Evolutionary conservation across 1,140 invertebrate genomes (phyloP), one percentile per base, ranked within the genome.

Genomic region (Scaptodrosophila lebanonensis): DNA sequence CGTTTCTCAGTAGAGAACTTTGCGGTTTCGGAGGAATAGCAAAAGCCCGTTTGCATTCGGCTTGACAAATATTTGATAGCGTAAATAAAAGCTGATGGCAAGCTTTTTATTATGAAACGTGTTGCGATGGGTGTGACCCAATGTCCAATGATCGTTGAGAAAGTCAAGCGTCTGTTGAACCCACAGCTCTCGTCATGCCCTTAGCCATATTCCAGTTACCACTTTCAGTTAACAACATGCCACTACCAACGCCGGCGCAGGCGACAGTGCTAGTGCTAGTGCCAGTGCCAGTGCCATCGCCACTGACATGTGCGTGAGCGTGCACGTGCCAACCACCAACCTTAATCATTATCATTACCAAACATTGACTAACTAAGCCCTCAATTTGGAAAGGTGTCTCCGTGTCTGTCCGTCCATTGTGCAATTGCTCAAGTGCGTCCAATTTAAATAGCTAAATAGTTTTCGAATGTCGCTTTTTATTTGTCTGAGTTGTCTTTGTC

Each of bases 291-390:
- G 22, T 25, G 3, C 22, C 22, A 25, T 25, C 8, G 22, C 22
- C 22, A 25, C 22, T 58, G 32, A n/a, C n/a, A n/a, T n/a, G n/a
- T n/a, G n/a, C n/a, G n/a, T n/a, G n/a, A n/a, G n/a, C n/a, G n/a
- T n/a, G n/a, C n/a, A n/a, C n/a, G n/a, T n/a, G n/a, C n/a, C n/a
- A n/a, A n/a, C n/a, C n/a, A n/a, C 54, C 54, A 60, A 68, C 58
- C 54, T 68, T 72, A 77, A 79, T 77, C 68, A 79, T 79, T 72
- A 77, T 79, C 73, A 77, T 77, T 77, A 72, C 72, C 72, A 68
- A 73, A 77, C 64, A 77, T 77, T 77, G 65, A 58, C 64, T 43
- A 64, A 65, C 51, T 53, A 61, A 67, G 63, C 63, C 73, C 79
- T 77, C 72, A 77, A 79, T 79, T 79, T 58, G 73, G n/a, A 77